Conservation (phyloP, 2,797 vertebrate genomes). For the Bovichtus variegatus region DNA sequence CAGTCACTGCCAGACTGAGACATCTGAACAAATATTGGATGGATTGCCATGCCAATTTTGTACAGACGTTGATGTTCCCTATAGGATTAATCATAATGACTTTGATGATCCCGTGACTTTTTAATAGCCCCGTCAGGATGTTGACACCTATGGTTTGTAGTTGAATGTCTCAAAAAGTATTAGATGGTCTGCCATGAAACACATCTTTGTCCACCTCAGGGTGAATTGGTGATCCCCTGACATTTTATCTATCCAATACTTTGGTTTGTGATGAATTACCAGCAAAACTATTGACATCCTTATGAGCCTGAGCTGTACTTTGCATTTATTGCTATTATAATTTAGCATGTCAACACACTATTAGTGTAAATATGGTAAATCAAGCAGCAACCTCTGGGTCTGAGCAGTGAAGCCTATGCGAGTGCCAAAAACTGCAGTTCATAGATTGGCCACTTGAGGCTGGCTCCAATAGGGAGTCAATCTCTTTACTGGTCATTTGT, state of each 20-base stretch:
- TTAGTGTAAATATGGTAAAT: too few species aligned
- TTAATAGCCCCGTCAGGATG: not conserved
- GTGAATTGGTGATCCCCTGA: not conserved
- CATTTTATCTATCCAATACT: not conserved
- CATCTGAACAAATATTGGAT: not conserved
- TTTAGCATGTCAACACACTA: not conserved
- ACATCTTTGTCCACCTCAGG: too few species aligned
- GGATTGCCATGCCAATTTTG: fast-evolving
- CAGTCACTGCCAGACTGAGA: not conserved
- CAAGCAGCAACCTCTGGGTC: too few species aligned
- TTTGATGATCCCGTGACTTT: not conserved
- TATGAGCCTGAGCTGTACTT: not conserved
- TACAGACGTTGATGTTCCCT: not conserved
- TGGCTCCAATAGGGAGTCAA: too few species aligned
- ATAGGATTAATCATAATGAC: not conserved
- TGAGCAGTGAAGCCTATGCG: too few species aligned
- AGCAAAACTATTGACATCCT: not conserved
- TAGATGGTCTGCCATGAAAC: too few species aligned
- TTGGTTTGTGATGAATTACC: not conserved
- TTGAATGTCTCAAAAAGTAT: too few species aligned
- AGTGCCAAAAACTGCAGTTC: too few species aligned
- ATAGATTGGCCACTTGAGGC: too few species aligned
- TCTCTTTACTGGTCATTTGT: too few species aligned
- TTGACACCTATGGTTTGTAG: not conserved
- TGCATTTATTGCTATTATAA: not conserved